A percentile compares a stretch with the other conserved stretches of the same genome.
Evolutionary conservation across 2,797 vertebrate species (phyloP).

Genomic region (Ptychobarbus kaznakovi): DNA sequence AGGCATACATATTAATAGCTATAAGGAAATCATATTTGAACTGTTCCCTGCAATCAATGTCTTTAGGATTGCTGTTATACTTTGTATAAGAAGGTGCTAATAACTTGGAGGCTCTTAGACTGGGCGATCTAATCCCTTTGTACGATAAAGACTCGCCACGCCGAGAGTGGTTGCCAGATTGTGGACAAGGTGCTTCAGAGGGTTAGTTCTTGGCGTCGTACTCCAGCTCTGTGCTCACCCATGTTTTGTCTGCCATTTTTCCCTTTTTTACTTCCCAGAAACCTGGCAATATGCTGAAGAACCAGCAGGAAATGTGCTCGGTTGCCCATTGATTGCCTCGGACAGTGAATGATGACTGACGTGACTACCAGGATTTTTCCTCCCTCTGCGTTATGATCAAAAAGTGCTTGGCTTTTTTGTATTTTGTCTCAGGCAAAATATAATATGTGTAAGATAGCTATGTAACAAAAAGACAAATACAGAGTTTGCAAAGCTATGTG

Average conservation of each 20-base stretch:
- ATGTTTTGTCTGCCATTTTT: slow-evolving; percentile 47
- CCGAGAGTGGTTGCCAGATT: slow-evolving; percentile 76
- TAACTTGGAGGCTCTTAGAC: slow-evolving; percentile 84
- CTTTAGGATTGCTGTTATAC: slow-evolving; percentile 86
- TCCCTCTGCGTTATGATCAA: neutral
- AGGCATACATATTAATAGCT: slow-evolving; percentile 92
- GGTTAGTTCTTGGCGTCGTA: slow-evolving; percentile 75
- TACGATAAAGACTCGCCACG: slow-evolving; percentile 78
- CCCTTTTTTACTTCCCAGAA: slow-evolving; percentile 61
- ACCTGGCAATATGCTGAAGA: slow-evolving; percentile 55
- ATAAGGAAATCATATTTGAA: slow-evolving; percentile 90
- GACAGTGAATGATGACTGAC: slow-evolving; percentile 6
- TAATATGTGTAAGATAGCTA: neutral
- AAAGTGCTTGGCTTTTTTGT: neutral
- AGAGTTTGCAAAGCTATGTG: neutral
- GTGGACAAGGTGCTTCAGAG: slow-evolving; percentile 78
- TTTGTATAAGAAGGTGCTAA: slow-evolving; percentile 88
- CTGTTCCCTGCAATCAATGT: slow-evolving; percentile 87
- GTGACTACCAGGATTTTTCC: slow-evolving; percentile 1
- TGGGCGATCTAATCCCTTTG: slow-evolving; percentile 84
- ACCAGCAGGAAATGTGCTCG: slow-evolving; percentile 41
- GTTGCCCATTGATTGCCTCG: slow-evolving; percentile 12
- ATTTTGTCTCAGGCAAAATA: neutral
- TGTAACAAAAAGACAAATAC: neutral
- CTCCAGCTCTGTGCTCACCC: slow-evolving; percentile 44